Base-by-base conservation (phyloP, 2,888 invertebrate species). In the Palloptera scutellata region DNA sequence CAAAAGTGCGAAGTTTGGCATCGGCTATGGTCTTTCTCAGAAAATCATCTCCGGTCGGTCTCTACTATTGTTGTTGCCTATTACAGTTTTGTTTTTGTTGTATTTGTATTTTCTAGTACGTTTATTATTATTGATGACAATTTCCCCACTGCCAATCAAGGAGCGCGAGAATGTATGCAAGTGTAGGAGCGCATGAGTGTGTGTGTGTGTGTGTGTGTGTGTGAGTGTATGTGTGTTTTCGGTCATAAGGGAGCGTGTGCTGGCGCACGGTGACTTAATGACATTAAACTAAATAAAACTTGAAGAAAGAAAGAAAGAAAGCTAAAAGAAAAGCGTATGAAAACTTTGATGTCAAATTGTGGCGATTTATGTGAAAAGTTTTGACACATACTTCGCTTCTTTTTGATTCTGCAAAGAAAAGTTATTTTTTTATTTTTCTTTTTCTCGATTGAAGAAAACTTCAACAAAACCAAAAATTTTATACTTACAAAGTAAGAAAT, bases 361-460 rank as follows among this genome's bases (percentile, higher is more conserved):
- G 69, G 74, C 73, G 76, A 78, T 77, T 77, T 78, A 77, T 75
- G 74, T 69, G 71, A 61, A 72, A 77, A 78, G 77, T 73, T 79
- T 20, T 59, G 17, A 59, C 51, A 53, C 15, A 57, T 59, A 4
- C 6, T 30, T 30, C 6, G 2, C 6, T 30, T 30, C 6, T 30
- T 51, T 59, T 52, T 51, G 42, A 6, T 30, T 6, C 51, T 52
- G 42, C 48, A 59, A 64, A 64, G 17, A 55, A 43, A 64, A 64
- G 12, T 53, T 58, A 11, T 13, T 15, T 15, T 41, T 10, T 53
- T 63, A 30, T 20, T 30, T 30, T 30, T 4, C 6, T 30, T 30
- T 30, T 30, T 30, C 30, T 30, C 30, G 2, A 2, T 30, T 6
- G 30, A 30, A 30, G 3, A 30, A 30, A 30, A 30, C 30, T 30